These are phyloP conservation scores for Volucella inanis DNA, from an alignment of 2,888 invertebrate species.

Conservation along the genomic window DNA sequence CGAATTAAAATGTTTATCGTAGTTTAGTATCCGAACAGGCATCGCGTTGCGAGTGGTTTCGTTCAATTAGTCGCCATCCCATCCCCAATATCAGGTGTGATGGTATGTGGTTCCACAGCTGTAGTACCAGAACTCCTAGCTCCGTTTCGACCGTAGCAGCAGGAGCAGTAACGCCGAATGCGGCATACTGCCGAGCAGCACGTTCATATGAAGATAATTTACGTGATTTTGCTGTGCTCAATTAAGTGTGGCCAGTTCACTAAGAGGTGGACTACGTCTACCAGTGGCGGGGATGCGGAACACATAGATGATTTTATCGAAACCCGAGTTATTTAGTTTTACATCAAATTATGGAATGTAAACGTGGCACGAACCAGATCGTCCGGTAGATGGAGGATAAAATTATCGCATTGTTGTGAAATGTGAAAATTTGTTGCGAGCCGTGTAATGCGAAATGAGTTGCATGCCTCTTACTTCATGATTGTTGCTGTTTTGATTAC, in stretches of 20 bases:
- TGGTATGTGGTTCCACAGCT: conserved; percentile 57
- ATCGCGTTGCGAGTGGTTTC: conserved; percentile 67
- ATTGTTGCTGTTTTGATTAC: conserved; percentile 13
- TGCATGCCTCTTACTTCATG: conserved; percentile 9
- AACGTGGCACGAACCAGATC: conserved; percentile 68
- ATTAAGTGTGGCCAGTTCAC: conserved; percentile 61
- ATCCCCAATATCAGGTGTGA: conserved; percentile 69
- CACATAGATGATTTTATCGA: conserved; percentile 68
- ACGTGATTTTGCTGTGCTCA: conserved; percentile 72
- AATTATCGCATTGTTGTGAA: conserved; percentile 68
- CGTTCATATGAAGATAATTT: conserved; percentile 69
- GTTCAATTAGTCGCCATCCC: conserved; percentile 70
- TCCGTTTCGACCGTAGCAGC: no score
- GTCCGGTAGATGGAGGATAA: conserved; percentile 59
- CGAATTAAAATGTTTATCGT: conserved; percentile 75
- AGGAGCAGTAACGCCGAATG: neutral
- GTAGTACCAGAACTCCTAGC: conserved; percentile 15
- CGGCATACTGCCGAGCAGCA: conserved; percentile 36
- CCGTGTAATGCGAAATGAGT: conserved; percentile 32
- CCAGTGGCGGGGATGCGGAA: neutral
- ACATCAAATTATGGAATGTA: conserved; percentile 74
- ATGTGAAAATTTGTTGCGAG: conserved; percentile 65
- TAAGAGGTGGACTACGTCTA: neutral
- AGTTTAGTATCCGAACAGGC: conserved; percentile 72
- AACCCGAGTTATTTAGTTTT: conserved; percentile 68